Conservation (phyloP, 2,113 vertebrate species). For the Peromyscus maniculatus region DNA sequence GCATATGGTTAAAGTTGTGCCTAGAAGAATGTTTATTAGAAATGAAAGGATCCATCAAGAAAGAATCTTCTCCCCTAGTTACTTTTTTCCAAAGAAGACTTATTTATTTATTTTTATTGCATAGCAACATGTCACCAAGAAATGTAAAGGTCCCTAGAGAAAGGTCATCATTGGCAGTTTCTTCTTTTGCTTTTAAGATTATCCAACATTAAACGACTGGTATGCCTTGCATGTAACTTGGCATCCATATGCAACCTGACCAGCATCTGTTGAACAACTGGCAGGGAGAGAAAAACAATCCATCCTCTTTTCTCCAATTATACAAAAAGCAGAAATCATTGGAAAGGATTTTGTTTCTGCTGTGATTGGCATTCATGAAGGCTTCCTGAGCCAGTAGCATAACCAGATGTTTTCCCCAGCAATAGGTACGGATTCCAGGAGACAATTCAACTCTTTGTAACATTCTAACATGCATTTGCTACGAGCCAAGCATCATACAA, state of each 20-base stretch:
- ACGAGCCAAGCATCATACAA: background rate
- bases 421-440: background rate
- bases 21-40: slow-evolving; percentile 58
- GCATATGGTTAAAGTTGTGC: background rate
- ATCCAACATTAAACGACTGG: slow-evolving; percentile 59
- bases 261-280: slow-evolving; percentile 76
- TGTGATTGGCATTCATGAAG: slow-evolving; percentile 52
- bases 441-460: background rate
- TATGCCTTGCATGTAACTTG: slow-evolving; percentile 50
- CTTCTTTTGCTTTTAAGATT: slow-evolving; percentile 68
- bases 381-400: background rate
- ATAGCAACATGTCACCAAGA: slow-evolving; percentile 62
- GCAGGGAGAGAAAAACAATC: slow-evolving; percentile 58
- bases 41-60: slow-evolving; percentile 58
- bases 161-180: slow-evolving; percentile 61
- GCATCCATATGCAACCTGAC: slow-evolving; percentile 31
- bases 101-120: slow-evolving; percentile 29
- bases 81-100: slow-evolving; percentile 5
- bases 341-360: slow-evolving; percentile 51
- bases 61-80: slow-evolving; percentile 43
- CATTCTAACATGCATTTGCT: background rate
- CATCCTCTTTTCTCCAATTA: slow-evolving; percentile 53
- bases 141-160: slow-evolving; percentile 52
- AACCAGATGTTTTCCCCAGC: slow-evolving; percentile 66
- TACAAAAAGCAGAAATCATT: slow-evolving; percentile 57